These are phyloP conservation scores for Lichenostomus cassidix DNA, from an alignment of 2,113 vertebrate species.

Conservation along the genomic window DNA sequence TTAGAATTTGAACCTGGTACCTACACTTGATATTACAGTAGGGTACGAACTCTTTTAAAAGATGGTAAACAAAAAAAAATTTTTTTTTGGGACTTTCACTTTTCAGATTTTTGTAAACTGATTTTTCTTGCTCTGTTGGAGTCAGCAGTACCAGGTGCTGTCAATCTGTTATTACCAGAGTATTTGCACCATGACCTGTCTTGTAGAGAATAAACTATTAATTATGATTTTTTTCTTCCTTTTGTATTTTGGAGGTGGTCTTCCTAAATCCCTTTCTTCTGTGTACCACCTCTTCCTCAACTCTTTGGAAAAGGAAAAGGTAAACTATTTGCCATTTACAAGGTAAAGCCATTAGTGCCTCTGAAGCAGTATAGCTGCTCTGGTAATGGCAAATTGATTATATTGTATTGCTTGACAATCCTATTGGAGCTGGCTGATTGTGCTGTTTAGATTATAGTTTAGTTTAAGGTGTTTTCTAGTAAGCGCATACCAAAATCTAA, in stretches of 20 bases:
- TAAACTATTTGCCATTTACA: conserved; percentile 64
- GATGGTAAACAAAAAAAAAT: not conserved
- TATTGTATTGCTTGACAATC: conserved; percentile 5
- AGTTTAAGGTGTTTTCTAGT: not conserved
- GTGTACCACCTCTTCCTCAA: conserved; percentile 62
- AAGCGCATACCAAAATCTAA: not conserved
- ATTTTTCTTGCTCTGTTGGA: not conserved
- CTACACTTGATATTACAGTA: not conserved
- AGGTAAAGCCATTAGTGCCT: conserved; percentile 29
- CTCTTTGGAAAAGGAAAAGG: conserved; percentile 63
- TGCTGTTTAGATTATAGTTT: not conserved
- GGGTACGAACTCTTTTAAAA: not conserved
- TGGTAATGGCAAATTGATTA: conserved; percentile 61
- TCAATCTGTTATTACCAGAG: conserved; percentile 57
- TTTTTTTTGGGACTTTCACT: not conserved
- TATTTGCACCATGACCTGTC: conserved; percentile 13
- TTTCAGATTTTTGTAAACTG: not conserved
- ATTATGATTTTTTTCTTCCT: conserved; percentile 49
- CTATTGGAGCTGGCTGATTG: not conserved
- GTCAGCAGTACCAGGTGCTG: not conserved
- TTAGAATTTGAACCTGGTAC: not conserved
- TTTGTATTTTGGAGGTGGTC: conserved; percentile 68
- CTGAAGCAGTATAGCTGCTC: conserved; percentile 47
- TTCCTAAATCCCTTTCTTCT: conserved; percentile 66
- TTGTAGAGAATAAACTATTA: conserved; percentile 29